Percentiles rank a stretch among this genome's conserved stretches.
These are phyloP conservation scores for Antigone vipio DNA, from an alignment of 2,113 vertebrate genomes.

Conservation along the genomic window DNA sequence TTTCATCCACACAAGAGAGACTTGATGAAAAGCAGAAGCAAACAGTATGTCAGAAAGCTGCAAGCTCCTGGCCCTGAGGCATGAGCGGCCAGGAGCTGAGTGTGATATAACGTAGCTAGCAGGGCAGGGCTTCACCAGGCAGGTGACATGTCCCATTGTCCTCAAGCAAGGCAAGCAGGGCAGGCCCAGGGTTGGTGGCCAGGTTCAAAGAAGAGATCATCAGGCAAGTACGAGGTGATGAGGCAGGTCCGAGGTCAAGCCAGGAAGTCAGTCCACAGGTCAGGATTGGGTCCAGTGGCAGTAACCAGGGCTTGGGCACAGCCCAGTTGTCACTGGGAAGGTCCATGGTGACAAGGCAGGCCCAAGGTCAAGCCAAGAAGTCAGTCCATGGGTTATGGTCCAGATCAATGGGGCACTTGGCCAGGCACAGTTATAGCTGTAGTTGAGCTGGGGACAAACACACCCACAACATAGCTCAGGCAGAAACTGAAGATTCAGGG, in stretches of 20 bases:
- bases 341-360: neutral
- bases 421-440: neutral
- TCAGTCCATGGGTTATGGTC: neutral
- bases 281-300: neutral
- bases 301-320: neutral
- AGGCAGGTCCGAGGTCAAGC: neutral
- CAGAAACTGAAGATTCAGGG: neutral
- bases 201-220: neutral
- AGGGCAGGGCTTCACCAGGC: neutral
- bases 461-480: neutral
- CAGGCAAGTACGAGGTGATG: neutral
- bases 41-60: neutral
- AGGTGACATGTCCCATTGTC: neutral
- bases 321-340: neutral
- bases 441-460: neutral
- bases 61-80: neutral
- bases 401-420: neutral
- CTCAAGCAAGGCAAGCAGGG: neutral
- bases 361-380: neutral
- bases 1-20: neutral
- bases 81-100: neutral
- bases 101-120: neutral
- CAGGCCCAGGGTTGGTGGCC: neutral
- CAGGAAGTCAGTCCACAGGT: neutral
- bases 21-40: neutral